Evolutionary conservation across 92 coral and sea anemone species (phyloP), one percentile per base, ranked within the genome.

Genomic region (Palythoa grandis): DNA sequence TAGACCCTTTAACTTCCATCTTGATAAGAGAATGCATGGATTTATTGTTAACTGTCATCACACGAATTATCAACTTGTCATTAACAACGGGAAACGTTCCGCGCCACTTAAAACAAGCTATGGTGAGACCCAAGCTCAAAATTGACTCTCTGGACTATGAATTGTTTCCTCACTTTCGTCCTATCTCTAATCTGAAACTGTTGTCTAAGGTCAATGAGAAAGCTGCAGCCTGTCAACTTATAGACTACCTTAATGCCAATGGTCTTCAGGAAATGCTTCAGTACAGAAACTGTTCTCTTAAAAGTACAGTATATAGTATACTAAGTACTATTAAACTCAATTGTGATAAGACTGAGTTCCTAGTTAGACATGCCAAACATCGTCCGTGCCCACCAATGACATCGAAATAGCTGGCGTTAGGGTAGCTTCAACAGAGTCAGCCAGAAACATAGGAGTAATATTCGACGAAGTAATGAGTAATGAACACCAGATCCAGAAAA

Each of bases 111-210:
- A 56, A 56, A 56, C 2, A 56, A 56, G 61, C 82, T 69, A 82
- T 87, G 71, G 73, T 80, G 43, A 87, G 80, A 80, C 90, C 87
- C 22, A 87, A 80, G 75, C 85, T 87, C 23, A 87, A 82, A 38
- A 87, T 80, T 77, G 90, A 73, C 38, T 79, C 86, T 54, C 78
- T 87, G n/a, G 87, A 80, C 52, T 61, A 82, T 80, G 79, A 87
- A 80, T 70, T 87, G 50, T 72, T 78, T 58, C 72, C 90, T 67
- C 84, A 60, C 86, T 87, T 78, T 29, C 38, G 90, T 52, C 90
- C 86, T 11, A 87, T 87, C 66, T 87, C 80, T 4, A 79, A 87
- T 56, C 61, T 80, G 68, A 54, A 72, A 60, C 72, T 80, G 19
- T 52, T 87, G 80, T 78, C 90, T 50, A 87, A 79, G 56, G 85